Conservation (phyloP, 2,797 vertebrate species). For the Propithecus perrieri region DNA sequence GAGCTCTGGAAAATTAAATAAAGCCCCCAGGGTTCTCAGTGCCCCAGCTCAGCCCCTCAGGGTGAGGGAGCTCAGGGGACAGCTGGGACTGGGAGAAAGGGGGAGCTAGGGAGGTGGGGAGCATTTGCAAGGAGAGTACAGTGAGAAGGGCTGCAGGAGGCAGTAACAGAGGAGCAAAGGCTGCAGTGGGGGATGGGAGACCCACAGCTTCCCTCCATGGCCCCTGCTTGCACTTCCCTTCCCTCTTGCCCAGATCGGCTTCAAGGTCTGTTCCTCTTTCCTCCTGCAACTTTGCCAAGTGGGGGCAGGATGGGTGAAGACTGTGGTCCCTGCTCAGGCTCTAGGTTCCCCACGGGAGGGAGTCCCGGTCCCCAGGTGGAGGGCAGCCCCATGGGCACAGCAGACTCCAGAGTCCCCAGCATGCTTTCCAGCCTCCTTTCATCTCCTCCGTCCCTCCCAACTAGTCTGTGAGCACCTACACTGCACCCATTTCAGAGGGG, state of each 20-base stretch:
- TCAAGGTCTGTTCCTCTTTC: conserved; percentile 20
- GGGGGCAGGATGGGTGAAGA: neutral
- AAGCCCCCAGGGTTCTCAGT: neutral
- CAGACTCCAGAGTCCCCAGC: neutral
- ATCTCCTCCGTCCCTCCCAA: neutral
- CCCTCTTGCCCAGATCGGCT: neutral
- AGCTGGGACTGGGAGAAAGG: neutral
- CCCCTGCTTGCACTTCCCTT: neutral
- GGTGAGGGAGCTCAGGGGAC: neutral
- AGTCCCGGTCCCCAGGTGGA: neutral
- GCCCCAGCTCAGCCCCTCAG: neutral
- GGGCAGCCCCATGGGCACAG: neutral
- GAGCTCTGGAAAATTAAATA: neutral
- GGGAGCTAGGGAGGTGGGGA: neutral
- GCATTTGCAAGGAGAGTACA: neutral
- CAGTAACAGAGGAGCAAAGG: neutral
- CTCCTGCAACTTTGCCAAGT: neutral
- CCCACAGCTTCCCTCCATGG: neutral
- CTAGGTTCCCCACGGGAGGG: neutral
- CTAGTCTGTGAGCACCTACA: neutral
- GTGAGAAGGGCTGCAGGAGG: neutral
- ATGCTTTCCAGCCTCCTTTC: neutral
- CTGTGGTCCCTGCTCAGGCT: neutral
- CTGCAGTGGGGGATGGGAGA: neutral
- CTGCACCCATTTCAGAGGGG: neutral